Conservation (phyloP, 2,888 invertebrate species). For the Drosophila tripunctata region DNA sequence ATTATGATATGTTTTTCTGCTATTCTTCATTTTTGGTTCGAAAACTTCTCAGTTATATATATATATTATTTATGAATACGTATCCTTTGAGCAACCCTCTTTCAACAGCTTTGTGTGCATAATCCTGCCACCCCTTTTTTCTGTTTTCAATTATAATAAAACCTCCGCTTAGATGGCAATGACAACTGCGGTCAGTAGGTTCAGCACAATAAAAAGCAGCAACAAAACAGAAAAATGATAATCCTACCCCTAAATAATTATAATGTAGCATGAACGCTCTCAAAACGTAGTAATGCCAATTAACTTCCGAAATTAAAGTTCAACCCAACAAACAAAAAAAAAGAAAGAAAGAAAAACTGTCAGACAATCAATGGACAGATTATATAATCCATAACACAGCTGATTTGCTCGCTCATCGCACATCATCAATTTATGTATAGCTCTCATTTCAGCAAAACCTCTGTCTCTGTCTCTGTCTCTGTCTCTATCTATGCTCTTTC, state of each 20-base stretch:
- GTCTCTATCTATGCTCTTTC: background rate
- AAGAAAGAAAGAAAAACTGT: background rate
- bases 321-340: conserved; percentile 23
- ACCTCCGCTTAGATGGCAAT: conserved; percentile 48
- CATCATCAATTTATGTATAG: conserved; percentile 58
- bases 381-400: conserved; percentile 51
- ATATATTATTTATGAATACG: conserved; percentile 13
- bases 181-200: conserved; percentile 54
- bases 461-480: background rate
- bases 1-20: conserved; percentile 11
- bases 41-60: background rate
- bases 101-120: conserved; percentile 11
- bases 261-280: conserved; percentile 30
- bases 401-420: conserved; percentile 50
- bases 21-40: background rate
- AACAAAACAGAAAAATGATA: conserved; percentile 39
- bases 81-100: conserved; percentile 5
- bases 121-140: conserved; percentile 14
- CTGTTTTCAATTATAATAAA: conserved; percentile 59
- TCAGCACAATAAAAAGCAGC: conserved; percentile 7
- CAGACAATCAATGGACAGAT: conserved; percentile 14
- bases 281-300: conserved; percentile 50
- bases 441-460: conserved; percentile 6
- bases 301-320: conserved; percentile 59
- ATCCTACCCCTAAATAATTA: conserved; percentile 39